These are phyloP conservation scores for Psittacula echo DNA, from an alignment of 2,797 vertebrate species.

Conservation along the genomic window DNA sequence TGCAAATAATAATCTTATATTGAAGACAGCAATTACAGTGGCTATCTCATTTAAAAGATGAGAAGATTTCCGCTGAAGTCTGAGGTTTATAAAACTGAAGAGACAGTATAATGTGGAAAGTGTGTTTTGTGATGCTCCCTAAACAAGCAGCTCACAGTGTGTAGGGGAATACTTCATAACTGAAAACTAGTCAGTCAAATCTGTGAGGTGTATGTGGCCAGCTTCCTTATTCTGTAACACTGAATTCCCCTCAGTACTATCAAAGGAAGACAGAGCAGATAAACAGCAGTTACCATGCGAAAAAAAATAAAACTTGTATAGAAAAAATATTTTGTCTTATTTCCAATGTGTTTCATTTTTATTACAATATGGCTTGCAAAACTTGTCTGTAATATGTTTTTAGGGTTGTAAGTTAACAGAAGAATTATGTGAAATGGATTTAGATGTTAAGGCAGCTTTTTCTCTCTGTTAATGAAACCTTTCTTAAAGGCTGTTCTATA, in stretches of 20 bases:
- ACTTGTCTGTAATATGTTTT: neutral
- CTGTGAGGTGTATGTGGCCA: neutral
- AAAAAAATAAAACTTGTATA: neutral
- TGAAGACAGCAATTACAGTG: neutral
- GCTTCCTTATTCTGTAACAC: neutral
- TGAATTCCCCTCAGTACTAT: neutral
- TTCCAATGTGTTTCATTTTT: neutral
- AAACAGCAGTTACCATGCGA: neutral
- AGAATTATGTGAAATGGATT: neutral
- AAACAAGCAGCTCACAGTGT: neutral
- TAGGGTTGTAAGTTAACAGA: neutral
- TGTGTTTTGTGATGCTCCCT: neutral
- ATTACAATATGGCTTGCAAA: neutral
- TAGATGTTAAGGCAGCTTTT: slow-evolving; percentile 34
- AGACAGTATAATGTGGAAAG: neutral
- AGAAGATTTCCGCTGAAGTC: neutral
- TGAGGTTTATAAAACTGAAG: neutral
- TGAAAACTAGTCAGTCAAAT: neutral
- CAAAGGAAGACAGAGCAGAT: neutral
- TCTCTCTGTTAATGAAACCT: slow-evolving; percentile 36
- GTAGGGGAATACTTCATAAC: neutral
- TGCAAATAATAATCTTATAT: neutral
- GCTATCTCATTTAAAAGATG: neutral
- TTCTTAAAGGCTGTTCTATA: slow-evolving; percentile 33
- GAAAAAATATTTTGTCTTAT: neutral